Evolutionary conservation across 2,888 invertebrate species (phyloP).

Genomic region (Byasa hedistus): DNA sequence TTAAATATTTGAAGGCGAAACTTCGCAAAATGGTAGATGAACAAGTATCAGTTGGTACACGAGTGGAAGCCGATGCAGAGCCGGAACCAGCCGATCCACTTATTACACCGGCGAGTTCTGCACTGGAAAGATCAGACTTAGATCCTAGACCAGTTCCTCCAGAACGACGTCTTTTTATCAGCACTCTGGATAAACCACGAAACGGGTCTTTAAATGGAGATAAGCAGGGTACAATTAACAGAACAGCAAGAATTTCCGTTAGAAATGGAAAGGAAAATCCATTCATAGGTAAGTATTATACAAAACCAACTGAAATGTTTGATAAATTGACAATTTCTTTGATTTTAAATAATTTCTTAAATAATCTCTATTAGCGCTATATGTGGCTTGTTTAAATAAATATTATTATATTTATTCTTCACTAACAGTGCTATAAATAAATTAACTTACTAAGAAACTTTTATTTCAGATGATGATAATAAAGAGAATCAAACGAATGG

Average conservation of each 20-base stretch:
- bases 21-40: conserved; percentile 94
- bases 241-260: conserved; percentile 61
- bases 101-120: conserved; percentile 76
- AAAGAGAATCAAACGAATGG: conserved; percentile 76
- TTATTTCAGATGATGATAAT: conserved; percentile 66
- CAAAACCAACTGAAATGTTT: neutral
- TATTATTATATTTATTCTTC: too few relatives aligned
- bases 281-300: conserved; percentile 59
- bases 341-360: too few relatives aligned
- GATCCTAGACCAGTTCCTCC: conserved; percentile 66
- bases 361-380: too few relatives aligned
- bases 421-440: too few relatives aligned
- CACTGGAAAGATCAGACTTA: conserved; percentile 58
- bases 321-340: too few relatives aligned
- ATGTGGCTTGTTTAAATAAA: too few relatives aligned
- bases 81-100: conserved; percentile 76
- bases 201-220: conserved; percentile 72
- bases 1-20: conserved; percentile 80
- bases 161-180: conserved; percentile 67
- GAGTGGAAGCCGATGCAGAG: conserved; percentile 78
- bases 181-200: conserved; percentile 68
- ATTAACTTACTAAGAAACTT: neutral
- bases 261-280: conserved; percentile 77
- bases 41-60: conserved; percentile 85
- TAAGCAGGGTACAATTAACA: conserved; percentile 68